These are phyloP conservation scores for Megathymus violae DNA, from an alignment of 1,140 invertebrate species.

Conservation along the genomic window DNA sequence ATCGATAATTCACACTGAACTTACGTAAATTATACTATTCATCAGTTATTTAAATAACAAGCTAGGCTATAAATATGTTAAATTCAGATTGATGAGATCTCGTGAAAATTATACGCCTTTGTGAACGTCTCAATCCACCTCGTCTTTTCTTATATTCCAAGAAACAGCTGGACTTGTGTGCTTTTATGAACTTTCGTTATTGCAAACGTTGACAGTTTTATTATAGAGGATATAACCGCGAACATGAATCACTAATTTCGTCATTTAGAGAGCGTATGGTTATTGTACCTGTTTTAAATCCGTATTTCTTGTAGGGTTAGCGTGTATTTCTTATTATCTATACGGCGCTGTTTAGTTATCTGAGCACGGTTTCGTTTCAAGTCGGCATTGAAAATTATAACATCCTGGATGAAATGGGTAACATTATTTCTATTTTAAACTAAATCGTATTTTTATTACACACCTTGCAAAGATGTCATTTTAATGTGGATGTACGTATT, in stretches of 20 bases:
- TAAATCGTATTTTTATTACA: slow-evolving; percentile 9
- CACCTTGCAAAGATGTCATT: neutral
- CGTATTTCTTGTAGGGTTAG: slow-evolving; percentile 15
- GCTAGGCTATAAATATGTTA: slow-evolving; percentile 23
- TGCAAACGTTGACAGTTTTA: slow-evolving; percentile 51
- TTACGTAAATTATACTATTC: slow-evolving; percentile 34
- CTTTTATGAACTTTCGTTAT: slow-evolving; percentile 49
- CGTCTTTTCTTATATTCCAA: slow-evolving; percentile 40
- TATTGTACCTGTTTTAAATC: slow-evolving; percentile 20
- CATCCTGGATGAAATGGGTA: slow-evolving; percentile 23
- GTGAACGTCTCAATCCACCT: slow-evolving; percentile 28
- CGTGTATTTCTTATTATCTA: neutral
- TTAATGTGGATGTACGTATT: too few species aligned
- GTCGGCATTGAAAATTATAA: slow-evolving; percentile 30
- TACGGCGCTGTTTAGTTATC: slow-evolving; percentile 19
- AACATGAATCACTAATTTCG: slow-evolving; percentile 45
- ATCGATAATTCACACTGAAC: slow-evolving; percentile 17
- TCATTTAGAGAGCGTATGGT: slow-evolving; percentile 21
- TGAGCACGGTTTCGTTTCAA: slow-evolving; percentile 29
- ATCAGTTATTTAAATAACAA: slow-evolving; percentile 22
- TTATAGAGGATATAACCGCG: slow-evolving; percentile 44
- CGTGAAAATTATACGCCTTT: slow-evolving; percentile 43
- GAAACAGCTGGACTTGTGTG: slow-evolving; percentile 45
- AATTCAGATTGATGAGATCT: slow-evolving; percentile 38
- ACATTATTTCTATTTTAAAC: slow-evolving; percentile 11